These are phyloP conservation scores for Chaetura pelagica DNA, from an alignment of 2,113 vertebrate genomes.

Conservation along the genomic window DNA sequence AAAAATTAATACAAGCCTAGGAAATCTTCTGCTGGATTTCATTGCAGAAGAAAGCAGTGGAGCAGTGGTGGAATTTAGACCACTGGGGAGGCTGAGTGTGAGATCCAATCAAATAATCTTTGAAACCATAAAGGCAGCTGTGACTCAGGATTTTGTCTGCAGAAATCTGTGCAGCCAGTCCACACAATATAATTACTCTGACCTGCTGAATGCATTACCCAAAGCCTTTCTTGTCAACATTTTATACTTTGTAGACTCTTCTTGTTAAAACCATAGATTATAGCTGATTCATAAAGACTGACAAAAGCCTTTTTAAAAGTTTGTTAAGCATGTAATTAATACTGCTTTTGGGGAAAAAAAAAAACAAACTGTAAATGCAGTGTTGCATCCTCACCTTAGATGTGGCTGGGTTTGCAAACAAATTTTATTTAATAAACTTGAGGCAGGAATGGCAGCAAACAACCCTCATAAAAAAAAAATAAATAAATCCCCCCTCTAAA, in stretches of 20 bases:
- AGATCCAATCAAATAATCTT: not conserved
- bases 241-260: not conserved
- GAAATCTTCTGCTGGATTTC: constrained; percentile 1
- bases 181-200: not conserved
- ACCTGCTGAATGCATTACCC: not conserved
- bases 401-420: not conserved
- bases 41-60: not conserved
- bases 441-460: constrained; percentile 1
- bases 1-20: not conserved
- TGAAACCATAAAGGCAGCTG: not conserved
- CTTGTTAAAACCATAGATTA: not conserved
- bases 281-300: not conserved
- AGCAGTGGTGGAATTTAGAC: not conserved
- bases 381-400: not conserved
- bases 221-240: not conserved
- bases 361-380: not conserved
- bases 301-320: not conserved
- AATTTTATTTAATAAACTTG: constrained; percentile 21
- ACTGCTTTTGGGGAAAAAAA: not conserved
- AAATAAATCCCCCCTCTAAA: constrained; percentile 5
- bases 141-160: not conserved
- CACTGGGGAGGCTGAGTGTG: not conserved
- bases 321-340: not conserved
- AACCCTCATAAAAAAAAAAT: not conserved
- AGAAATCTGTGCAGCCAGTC: not conserved